A percentile compares a stretch with the other conserved stretches of the same genome.
phyloP scores from a whole-genome alignment of 2,888 invertebrate genomes.

The Bombyx huttoni region DNA sequence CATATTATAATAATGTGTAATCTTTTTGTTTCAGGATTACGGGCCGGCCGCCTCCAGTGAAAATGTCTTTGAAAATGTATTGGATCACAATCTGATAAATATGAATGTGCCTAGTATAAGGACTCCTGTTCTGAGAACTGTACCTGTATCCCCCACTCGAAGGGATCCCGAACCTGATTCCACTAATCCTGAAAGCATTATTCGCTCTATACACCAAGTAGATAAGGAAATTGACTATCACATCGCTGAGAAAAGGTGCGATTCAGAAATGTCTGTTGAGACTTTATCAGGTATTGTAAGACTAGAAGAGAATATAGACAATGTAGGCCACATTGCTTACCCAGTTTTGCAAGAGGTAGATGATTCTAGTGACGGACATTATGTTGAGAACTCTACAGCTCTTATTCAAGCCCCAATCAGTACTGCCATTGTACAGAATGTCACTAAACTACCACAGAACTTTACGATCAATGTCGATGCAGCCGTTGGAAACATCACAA shows the following conservation, averaged over 20 bases:
- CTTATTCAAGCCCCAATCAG: conserved; percentile 56
- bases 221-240: conserved; percentile 59
- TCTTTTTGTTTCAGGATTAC: conserved; percentile 59
- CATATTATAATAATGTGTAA: conserved; percentile 3
- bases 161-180: conserved; percentile 63
- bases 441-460: conserved; percentile 59
- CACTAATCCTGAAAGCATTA: conserved; percentile 59
- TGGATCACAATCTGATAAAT: conserved; percentile 63
- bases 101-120: conserved; percentile 62
- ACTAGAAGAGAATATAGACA: conserved; percentile 53
- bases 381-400: conserved; percentile 51
- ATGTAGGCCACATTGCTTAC: conserved; percentile 49
- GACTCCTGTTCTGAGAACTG: conserved; percentile 56
- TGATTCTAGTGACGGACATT: conserved; percentile 50
- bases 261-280: conserved; percentile 54
- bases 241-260: conserved; percentile 47
- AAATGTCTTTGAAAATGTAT: conserved; percentile 56
- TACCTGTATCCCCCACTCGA: conserved; percentile 45
- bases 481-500: conserved; percentile 56
- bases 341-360: conserved; percentile 56
- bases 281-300: conserved; percentile 54
- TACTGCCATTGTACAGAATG: conserved; percentile 62
- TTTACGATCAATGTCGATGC: conserved; percentile 65
- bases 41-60: conserved; percentile 71
- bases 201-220: conserved; percentile 47